A percentile compares a stretch with the other conserved stretches of the same genome.
Evolutionary conservation across 1,140 invertebrate genomes (phyloP).

Genomic region (Bilobella aurantiaca): DNA sequence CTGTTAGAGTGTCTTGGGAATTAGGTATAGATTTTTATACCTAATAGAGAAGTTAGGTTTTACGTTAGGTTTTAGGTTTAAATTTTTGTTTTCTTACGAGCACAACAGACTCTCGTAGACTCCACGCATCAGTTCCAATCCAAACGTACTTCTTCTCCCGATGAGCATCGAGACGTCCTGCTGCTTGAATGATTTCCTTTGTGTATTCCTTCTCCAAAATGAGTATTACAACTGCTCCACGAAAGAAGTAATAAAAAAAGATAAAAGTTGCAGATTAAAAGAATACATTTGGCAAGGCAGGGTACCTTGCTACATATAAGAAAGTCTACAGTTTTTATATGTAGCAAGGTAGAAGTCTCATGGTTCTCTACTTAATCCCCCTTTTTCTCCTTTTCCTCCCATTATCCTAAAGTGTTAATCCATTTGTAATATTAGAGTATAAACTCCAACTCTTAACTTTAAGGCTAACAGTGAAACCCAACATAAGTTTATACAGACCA

Average conservation of each 20-base stretch:
- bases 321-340: no score
- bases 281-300: no score
- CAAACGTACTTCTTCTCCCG: conserved; percentile 41
- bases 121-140: conserved; percentile 48
- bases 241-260: no score
- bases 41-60: not conserved
- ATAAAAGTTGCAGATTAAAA: conserved; percentile 3
- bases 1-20: not conserved
- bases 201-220: conserved; percentile 47
- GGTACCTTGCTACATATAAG: no score
- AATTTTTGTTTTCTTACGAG: conserved; percentile 5
- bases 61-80: not conserved
- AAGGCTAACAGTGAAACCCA: no score
- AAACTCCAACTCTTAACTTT: no score
- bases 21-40: not conserved
- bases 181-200: conserved; percentile 42
- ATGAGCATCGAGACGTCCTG: conserved; percentile 37
- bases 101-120: conserved; percentile 36
- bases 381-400: no score
- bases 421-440: no score
- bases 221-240: conserved; percentile 47
- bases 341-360: no score
- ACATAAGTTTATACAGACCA: no score
- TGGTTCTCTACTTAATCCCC: no score
- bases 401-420: no score